These are phyloP conservation scores for Himalopsyche phryganea DNA, from an alignment of 1,140 invertebrate species.

Conservation along the genomic window DNA sequence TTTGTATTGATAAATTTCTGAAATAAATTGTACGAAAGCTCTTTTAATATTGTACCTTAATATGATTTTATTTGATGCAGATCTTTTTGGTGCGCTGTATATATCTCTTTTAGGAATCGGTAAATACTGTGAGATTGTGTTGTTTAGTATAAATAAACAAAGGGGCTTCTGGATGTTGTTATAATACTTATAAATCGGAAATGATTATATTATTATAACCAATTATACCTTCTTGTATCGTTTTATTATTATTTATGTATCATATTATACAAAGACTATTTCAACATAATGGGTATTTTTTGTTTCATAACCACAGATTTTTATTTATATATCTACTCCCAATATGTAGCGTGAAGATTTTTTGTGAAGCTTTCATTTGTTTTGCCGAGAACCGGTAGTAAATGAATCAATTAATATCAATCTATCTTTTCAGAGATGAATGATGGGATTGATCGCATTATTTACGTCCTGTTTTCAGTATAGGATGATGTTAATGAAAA, in stretches of 20 bases:
- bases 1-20: too few relatives aligned
- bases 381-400: not conserved
- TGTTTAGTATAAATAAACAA: constrained; percentile 22
- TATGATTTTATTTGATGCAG: too few relatives aligned
- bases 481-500: too few relatives aligned
- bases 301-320: not conserved
- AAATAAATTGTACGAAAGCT: too few relatives aligned
- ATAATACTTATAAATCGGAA: constrained; percentile 33
- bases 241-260: too few relatives aligned
- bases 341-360: not conserved
- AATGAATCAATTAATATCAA: not conserved
- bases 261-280: too few relatives aligned
- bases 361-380: not conserved
- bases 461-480: too few relatives aligned
- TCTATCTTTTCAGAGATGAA: too few relatives aligned
- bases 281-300: too few relatives aligned
- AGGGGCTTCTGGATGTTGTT: constrained; percentile 10
- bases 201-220: constrained; percentile 30
- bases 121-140: constrained; percentile 9
- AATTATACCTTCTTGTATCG: constrained; percentile 29
- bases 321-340: not conserved
- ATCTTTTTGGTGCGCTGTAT: too few relatives aligned
- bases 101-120: not conserved
- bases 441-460: too few relatives aligned
- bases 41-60: too few relatives aligned